Percentiles rank a stretch among this genome's conserved stretches.
Evolutionary conservation across 2,797 vertebrate genomes (phyloP).

Genomic region (Eulemur albifrons): DNA sequence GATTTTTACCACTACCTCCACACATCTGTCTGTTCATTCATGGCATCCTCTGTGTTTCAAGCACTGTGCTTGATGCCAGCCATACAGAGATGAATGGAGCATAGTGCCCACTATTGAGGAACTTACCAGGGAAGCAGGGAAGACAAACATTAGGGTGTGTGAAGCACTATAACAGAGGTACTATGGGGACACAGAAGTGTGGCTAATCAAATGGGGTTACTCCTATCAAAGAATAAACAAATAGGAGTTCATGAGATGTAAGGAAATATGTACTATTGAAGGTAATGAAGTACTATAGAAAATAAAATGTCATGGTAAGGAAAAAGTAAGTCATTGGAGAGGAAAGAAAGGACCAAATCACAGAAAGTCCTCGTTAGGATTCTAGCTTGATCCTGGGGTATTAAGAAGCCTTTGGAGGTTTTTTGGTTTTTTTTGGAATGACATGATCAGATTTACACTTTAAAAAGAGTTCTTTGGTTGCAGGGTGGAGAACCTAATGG

Average conservation of each 20-base stretch:
- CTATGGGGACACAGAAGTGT: background rate
- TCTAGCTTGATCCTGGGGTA: background rate
- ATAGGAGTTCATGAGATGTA: background rate
- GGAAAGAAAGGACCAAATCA: background rate
- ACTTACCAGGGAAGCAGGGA: background rate
- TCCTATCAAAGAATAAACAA: background rate
- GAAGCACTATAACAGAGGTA: background rate
- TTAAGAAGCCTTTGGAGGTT: background rate
- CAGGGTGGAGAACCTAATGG: background rate
- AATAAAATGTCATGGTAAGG: background rate
- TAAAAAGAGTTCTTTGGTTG: background rate
- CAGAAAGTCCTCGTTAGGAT: background rate
- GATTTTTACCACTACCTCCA: background rate
- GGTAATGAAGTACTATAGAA: background rate
- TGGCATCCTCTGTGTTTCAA: background rate
- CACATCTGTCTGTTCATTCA: background rate
- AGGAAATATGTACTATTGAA: conserved; percentile 24
- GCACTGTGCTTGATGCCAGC: background rate
- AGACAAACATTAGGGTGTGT: background rate
- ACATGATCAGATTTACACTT: background rate
- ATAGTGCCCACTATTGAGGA: background rate
- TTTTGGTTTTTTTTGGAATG: background rate
- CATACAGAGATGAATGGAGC: background rate
- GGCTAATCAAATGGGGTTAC: background rate
- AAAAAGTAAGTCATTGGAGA: background rate